phyloP scores from a whole-genome alignment of 1,140 invertebrate species.

The Phymastichus coffea region DNA sequence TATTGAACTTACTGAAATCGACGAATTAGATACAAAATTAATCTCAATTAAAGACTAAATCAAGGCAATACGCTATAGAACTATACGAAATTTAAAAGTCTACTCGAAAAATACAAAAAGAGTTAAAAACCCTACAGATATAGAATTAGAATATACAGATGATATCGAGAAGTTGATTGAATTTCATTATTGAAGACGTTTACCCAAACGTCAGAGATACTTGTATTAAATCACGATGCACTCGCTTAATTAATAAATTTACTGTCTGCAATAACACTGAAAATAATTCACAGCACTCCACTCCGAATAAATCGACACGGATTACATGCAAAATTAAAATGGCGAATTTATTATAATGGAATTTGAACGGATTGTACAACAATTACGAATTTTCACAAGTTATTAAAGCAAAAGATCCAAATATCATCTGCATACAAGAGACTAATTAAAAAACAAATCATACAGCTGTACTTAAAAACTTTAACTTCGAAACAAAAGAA shows the following conservation, averaged over 20 bases:
- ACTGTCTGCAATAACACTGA: no score
- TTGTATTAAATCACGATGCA: neutral
- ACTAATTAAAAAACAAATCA: neutral
- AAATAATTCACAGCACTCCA: no score
- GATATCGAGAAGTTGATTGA: neutral
- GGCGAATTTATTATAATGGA: neutral
- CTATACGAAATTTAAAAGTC: no score
- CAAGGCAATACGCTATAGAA: no score
- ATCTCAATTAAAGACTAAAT: neutral
- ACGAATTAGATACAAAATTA: neutral
- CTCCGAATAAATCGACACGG: neutral
- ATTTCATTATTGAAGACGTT: neutral
- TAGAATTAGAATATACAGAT: neutral
- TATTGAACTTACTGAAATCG: neutral
- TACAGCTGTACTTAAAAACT: neutral
- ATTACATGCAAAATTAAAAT: neutral
- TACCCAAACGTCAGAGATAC: neutral
- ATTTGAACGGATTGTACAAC: no score
- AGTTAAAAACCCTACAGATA: neutral
- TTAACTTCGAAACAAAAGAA: no score
- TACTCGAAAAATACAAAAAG: no score
- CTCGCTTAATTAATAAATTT: neutral
- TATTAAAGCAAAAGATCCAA: neutral
- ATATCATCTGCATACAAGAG: neutral
- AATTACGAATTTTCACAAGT: neutral